These are phyloP conservation scores for Agonopterix heracliana DNA, from an alignment of 2,888 invertebrate genomes.

Conservation along the genomic window DNA sequence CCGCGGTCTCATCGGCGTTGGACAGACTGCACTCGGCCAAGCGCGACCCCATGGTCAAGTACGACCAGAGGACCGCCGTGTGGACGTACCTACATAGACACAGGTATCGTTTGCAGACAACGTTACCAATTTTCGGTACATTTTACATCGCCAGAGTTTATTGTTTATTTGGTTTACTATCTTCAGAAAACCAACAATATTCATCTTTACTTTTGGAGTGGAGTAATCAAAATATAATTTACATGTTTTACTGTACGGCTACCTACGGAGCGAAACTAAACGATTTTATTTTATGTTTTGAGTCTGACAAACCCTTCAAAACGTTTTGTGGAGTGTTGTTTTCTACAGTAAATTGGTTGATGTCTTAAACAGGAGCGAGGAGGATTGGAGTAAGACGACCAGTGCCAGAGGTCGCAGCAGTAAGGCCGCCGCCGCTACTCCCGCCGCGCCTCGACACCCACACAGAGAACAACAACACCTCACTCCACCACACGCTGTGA, in stretches of 20 bases:
- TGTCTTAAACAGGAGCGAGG: slow-evolving; percentile 45
- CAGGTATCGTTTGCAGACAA: slow-evolving; percentile 33
- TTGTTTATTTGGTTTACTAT: too few relatives aligned
- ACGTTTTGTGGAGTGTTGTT: too few relatives aligned
- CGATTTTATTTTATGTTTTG: too few relatives aligned
- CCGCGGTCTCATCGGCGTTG: slow-evolving; percentile 92
- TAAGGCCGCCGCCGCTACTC: slow-evolving; percentile 31
- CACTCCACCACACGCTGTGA: slow-evolving; percentile 22
- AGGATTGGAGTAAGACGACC: slow-evolving; percentile 51
- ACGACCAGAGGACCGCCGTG: slow-evolving; percentile 91
- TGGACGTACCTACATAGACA: slow-evolving; percentile 97
- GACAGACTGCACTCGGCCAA: slow-evolving; percentile 91
- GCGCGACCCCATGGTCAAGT: slow-evolving; percentile 93
- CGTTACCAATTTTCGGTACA: neutral
- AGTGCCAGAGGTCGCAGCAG: slow-evolving; percentile 40
- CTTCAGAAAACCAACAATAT: too few relatives aligned
- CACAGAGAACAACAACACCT: slow-evolving; percentile 3
- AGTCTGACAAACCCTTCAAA: too few relatives aligned
- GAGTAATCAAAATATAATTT: too few relatives aligned
- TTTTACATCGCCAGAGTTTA: too few relatives aligned
- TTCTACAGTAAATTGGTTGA: too few relatives aligned
- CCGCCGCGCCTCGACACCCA: slow-evolving; percentile 9
- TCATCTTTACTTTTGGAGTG: too few relatives aligned
- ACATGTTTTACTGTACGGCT: too few relatives aligned
- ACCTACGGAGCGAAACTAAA: too few relatives aligned